These are phyloP conservation scores for Theonella swinhoei DNA, from an alignment of 37 sponge, comb jelly and placozoan genomes.

Conservation along the genomic window DNA sequence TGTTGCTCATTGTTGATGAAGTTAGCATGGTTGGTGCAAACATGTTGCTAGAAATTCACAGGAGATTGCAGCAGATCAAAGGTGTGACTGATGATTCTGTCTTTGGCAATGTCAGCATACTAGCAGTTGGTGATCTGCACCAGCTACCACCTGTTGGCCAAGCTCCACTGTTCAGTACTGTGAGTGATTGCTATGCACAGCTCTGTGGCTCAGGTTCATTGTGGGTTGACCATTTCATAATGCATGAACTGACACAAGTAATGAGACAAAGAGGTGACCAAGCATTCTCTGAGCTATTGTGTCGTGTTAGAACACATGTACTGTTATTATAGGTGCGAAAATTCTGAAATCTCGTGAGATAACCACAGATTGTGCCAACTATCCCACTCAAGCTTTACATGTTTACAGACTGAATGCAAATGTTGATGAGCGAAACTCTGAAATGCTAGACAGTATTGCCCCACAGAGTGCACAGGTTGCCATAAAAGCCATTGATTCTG, in stretches of 20 bases:
- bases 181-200: constrained; percentile 28
- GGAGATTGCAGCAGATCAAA: constrained; percentile 31
- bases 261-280: constrained; percentile 46
- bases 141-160: constrained; percentile 17
- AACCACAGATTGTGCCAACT: background rate
- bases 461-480: constrained; percentile 8
- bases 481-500: constrained; percentile 24
- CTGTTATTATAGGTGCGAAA: no score
- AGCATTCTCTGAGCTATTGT: constrained; percentile 35
- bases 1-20: no score
- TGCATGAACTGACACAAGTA: constrained; percentile 40
- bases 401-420: constrained; percentile 38
- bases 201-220: constrained; percentile 46
- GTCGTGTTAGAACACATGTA: constrained; percentile 44
- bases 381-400: constrained; percentile 53
- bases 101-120: constrained; percentile 28
- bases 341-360: constrained; percentile 20
- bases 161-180: constrained; percentile 18
- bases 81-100: constrained; percentile 14
- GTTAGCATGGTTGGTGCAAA: no score
- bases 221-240: constrained; percentile 40
- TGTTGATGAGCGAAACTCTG: constrained; percentile 25
- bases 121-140: constrained; percentile 52
- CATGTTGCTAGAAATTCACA: constrained; percentile 56
- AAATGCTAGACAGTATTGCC: constrained; percentile 25